Conservation (phyloP, 2,113 vertebrate species). For the Oreochromis tanganicae region DNA sequence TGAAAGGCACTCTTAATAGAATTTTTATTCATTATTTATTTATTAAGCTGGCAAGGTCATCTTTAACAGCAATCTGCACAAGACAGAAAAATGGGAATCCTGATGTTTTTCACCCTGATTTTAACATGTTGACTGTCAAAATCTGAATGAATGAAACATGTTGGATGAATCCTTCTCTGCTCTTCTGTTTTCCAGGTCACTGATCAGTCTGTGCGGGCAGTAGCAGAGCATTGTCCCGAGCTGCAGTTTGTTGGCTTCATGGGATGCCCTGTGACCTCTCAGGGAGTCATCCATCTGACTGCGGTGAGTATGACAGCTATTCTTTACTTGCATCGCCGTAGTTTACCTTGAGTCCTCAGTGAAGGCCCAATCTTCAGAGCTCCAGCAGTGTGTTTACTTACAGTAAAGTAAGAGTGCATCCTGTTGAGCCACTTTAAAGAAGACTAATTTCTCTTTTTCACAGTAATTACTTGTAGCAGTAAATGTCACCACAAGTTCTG, state of each 20-base stretch:
- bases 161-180: not conserved
- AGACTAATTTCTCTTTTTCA: not conserved
- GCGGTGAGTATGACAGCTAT: constrained; percentile 74
- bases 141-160: not conserved
- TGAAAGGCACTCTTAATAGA: not conserved
- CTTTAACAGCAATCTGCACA: not conserved
- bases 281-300: constrained; percentile 97
- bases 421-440: not conserved
- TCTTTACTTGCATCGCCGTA: not conserved
- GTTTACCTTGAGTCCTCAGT: not conserved
- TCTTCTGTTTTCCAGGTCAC: constrained; percentile 79
- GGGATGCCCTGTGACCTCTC: constrained; percentile 97
- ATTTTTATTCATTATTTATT: not conserved
- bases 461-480: constrained; percentile 4
- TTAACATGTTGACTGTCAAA: not conserved
- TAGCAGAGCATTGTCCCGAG: constrained; percentile 93
- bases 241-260: constrained; percentile 97
- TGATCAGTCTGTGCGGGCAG: constrained; percentile 88
- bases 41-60: not conserved
- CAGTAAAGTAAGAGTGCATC: not conserved
- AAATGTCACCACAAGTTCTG: constrained; percentile 18
- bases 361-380: not conserved
- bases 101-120: not conserved
- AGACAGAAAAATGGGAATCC: not conserved
- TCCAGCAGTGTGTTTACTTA: not conserved